phyloP scores from a whole-genome alignment of 2,113 vertebrate species.

The Elephas maximus region DNA sequence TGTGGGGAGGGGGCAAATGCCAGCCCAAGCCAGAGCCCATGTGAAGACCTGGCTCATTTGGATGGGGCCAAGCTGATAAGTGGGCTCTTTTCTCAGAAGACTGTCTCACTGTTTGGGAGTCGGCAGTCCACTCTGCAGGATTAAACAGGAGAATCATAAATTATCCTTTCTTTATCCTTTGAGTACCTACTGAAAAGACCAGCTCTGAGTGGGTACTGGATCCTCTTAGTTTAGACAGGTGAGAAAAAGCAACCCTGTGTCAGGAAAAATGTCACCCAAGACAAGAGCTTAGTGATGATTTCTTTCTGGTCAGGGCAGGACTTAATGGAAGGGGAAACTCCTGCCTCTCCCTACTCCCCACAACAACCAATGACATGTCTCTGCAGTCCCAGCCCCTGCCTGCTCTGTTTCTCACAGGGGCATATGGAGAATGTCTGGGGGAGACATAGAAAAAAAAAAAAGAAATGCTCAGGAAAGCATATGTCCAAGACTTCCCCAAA shows the following conservation, averaged over 20 bases:
- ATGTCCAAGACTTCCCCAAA: constrained; percentile 4
- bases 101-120: constrained; percentile 74
- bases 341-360: not conserved
- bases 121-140: constrained; percentile 67
- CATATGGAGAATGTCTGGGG: constrained; percentile 54
- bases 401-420: constrained; percentile 35
- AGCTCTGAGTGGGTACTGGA: constrained; percentile 53
- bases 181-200: constrained; percentile 82
- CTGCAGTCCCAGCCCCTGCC: constrained; percentile 48
- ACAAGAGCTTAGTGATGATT: constrained; percentile 74
- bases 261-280: constrained; percentile 68
- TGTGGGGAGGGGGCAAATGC: constrained; percentile 21
- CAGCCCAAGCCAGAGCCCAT: not conserved
- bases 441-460: constrained; percentile 45
- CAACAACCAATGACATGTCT: not conserved
- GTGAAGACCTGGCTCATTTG: constrained; percentile 41
- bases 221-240: constrained; percentile 79
- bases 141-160: constrained; percentile 79
- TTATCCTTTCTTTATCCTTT: constrained; percentile 78
- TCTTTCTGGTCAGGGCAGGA: constrained; percentile 59
- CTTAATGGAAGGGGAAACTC: constrained; percentile 57
- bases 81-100: constrained; percentile 70
- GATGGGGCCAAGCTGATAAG: constrained; percentile 70
- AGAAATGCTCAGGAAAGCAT: constrained; percentile 63
- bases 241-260: constrained; percentile 69